These are phyloP conservation scores for Gastrophryne carolinensis DNA, from an alignment of 2,797 vertebrate species.

Conservation along the genomic window DNA sequence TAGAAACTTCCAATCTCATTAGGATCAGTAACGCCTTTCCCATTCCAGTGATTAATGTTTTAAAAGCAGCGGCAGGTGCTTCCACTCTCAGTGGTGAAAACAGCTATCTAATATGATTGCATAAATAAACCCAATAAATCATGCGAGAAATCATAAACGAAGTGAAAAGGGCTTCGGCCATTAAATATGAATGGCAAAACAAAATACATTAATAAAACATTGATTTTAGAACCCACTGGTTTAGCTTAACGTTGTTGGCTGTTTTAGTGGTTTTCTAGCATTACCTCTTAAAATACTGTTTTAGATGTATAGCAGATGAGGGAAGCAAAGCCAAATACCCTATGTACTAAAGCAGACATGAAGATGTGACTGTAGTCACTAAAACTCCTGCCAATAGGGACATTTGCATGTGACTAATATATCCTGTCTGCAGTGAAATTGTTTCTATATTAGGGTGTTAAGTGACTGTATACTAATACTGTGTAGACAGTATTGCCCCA, in stretches of 20 bases:
- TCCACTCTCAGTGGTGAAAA: neutral
- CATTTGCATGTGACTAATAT: too few relatives aligned
- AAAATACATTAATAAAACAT: constrained; percentile 28
- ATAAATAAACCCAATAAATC: constrained; percentile 41
- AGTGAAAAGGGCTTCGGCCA: constrained; percentile 15
- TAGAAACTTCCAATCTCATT: neutral
- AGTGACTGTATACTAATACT: too few relatives aligned
- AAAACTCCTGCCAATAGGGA: too few relatives aligned
- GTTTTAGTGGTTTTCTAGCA: neutral
- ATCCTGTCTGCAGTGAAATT: too few relatives aligned
- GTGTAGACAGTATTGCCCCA: too few relatives aligned
- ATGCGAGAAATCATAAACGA: constrained; percentile 3
- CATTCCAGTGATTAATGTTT: constrained; percentile 24
- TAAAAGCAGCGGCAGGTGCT: constrained; percentile 29
- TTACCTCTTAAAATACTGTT: neutral
- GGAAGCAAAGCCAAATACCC: neutral
- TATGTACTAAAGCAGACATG: too few relatives aligned
- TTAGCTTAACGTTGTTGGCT: neutral
- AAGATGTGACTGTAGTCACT: too few relatives aligned
- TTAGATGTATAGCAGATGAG: neutral
- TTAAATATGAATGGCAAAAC: constrained; percentile 40
- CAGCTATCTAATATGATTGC: constrained; percentile 9
- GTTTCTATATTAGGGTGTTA: too few relatives aligned
- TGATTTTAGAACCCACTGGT: neutral
- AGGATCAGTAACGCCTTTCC: neutral